Percentiles rank a stretch among this genome's conserved stretches.
Conservation (phyloP, 2,888 invertebrate genomes). For the Trichopoda pennipes region DNA sequence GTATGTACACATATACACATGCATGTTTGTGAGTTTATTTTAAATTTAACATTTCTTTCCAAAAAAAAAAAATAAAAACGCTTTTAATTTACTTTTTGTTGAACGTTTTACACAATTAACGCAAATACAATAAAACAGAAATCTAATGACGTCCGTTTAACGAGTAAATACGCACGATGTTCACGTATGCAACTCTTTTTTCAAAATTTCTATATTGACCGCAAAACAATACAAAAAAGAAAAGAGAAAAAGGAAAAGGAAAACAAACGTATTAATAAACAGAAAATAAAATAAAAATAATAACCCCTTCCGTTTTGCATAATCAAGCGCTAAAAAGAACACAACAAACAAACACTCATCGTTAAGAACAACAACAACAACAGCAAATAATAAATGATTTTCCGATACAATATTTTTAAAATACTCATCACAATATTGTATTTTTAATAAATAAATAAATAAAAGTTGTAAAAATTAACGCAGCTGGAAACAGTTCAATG, state of each 20-base stretch:
- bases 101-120: background rate
- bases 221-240: background rate
- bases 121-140: background rate
- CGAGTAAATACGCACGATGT: conserved; percentile 24
- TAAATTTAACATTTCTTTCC: background rate
- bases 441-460: too few relatives aligned
- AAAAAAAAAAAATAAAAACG: background rate
- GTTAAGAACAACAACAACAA: too few relatives aligned
- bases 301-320: conserved; percentile 58
- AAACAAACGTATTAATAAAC: too few relatives aligned
- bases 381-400: too few relatives aligned
- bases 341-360: background rate
- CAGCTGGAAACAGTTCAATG: too few relatives aligned
- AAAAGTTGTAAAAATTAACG: too few relatives aligned
- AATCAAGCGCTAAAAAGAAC: conserved; percentile 39
- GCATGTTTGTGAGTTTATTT: background rate
- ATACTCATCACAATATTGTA: too few relatives aligned
- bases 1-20: background rate
- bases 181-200: conserved; percentile 10
- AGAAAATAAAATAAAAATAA: conserved; percentile 14
- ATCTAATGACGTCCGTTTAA: conserved; percentile 59
- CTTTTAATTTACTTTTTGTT: background rate
- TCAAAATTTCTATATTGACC: conserved; percentile 29
- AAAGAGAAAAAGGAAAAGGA: background rate
- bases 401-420: too few relatives aligned